Conservation (phyloP, 2,888 invertebrate genomes). For the Xestia rhomboidea region DNA sequence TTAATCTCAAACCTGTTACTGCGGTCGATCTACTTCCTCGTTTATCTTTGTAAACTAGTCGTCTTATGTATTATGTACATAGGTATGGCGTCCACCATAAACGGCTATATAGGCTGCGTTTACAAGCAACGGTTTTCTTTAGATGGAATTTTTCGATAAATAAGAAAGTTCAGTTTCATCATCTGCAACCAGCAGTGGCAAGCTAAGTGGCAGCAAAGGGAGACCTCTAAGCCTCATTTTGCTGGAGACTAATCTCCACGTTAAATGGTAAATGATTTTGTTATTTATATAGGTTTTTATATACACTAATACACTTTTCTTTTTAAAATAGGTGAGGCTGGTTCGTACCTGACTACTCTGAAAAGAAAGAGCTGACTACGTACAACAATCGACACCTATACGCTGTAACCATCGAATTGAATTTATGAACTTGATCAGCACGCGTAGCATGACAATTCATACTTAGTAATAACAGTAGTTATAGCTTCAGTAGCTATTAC, state of each 20-base stretch:
- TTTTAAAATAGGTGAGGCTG: no score
- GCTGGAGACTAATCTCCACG: no score
- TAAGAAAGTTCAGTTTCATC: background rate
- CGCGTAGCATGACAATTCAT: background rate
- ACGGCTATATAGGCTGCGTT: conserved; percentile 19
- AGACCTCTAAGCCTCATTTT: no score
- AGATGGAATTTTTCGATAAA: background rate
- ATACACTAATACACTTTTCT: no score
- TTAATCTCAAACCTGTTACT: conserved; percentile 70
- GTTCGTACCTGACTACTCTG: no score
- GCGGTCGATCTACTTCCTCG: conserved; percentile 68
- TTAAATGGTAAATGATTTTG: no score
- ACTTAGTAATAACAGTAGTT: background rate
- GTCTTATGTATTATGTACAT: conserved; percentile 35
- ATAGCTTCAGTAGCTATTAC: background rate
- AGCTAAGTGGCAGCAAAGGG: no score
- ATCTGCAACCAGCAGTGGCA: no score
- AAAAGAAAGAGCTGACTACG: no score
- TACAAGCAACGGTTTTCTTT: conserved; percentile 3
- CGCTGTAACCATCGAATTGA: background rate
- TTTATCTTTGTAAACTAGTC: conserved; percentile 62
- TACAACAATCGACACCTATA: background rate
- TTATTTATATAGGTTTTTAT: no score
- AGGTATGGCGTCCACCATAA: conserved; percentile 44
- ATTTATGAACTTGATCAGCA: background rate